Percentiles rank a stretch among this genome's conserved stretches.
These are phyloP conservation scores for Drosophila sturtevanti DNA, from an alignment of 1,140 invertebrate genomes.

Conservation along the genomic window DNA sequence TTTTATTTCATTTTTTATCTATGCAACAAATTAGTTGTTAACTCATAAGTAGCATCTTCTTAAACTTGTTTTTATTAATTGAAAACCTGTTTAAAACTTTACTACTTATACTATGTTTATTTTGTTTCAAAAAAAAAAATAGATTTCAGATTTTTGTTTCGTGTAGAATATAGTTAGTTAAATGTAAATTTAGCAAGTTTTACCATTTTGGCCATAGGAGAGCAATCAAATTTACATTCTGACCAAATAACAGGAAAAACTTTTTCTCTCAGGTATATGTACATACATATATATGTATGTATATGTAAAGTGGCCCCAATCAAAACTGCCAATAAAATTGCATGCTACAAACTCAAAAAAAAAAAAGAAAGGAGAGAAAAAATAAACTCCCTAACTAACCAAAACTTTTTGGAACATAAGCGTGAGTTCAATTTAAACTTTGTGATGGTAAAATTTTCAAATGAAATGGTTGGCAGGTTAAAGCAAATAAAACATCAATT, in stretches of 20 bases:
- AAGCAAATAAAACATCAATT: background rate
- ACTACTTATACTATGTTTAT: background rate
- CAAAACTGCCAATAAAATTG: conserved; percentile 26
- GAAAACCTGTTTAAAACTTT: conserved; percentile 2
- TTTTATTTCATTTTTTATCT: background rate
- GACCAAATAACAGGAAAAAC: conserved; percentile 15
- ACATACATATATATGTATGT: too few species aligned
- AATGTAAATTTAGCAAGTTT: conserved; percentile 3
- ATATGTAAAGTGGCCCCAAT: background rate
- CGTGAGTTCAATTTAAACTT: conserved; percentile 29
- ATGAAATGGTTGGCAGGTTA: background rate
- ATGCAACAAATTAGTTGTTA: background rate
- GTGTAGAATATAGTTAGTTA: background rate
- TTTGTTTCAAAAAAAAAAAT: background rate
- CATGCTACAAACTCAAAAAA: background rate
- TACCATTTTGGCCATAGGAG: background rate
- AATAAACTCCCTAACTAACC: conserved; percentile 14
- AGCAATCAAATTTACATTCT: conserved; percentile 15
- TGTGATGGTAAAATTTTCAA: conserved; percentile 18
- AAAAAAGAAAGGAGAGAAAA: background rate
- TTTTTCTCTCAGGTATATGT: background rate
- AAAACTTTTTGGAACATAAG: background rate
- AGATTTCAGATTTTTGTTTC: background rate
- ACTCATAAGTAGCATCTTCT: background rate
- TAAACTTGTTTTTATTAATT: conserved; percentile 5